These are phyloP conservation scores for Leptodirus hochenwartii DNA, from an alignment of 2,888 invertebrate genomes.

Conservation along the genomic window DNA sequence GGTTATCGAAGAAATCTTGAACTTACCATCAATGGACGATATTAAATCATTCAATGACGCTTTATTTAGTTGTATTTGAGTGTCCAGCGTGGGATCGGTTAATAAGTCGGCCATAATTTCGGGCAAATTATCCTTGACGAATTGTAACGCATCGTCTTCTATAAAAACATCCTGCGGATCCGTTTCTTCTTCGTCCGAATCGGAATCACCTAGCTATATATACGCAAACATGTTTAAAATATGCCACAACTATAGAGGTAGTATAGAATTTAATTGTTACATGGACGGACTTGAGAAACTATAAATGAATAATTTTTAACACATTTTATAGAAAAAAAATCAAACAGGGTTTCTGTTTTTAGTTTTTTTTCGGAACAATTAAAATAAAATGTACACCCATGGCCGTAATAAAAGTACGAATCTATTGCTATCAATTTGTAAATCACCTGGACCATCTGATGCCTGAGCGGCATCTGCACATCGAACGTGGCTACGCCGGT, in stretches of 20 bases:
- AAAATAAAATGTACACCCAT: too few species aligned
- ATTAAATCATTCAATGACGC: constrained; percentile 23
- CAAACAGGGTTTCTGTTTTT: too few species aligned
- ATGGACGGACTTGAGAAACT: too few species aligned
- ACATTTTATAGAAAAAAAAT: too few species aligned
- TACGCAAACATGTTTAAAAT: too few species aligned
- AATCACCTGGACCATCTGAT: constrained; percentile 26
- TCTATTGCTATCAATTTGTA: too few species aligned
- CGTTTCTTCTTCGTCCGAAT: constrained; percentile 21
- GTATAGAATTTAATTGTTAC: too few species aligned
- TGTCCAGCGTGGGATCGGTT: constrained; percentile 28
- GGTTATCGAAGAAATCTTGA: constrained; percentile 5
- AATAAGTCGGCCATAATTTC: constrained; percentile 29
- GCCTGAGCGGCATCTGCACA: constrained; percentile 22
- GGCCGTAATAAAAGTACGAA: too few species aligned
- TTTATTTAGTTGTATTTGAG: constrained; percentile 25
- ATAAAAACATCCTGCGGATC: constrained; percentile 14
- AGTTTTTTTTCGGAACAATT: too few species aligned
- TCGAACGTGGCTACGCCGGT: constrained; percentile 17
- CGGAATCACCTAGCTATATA: constrained; percentile 26
- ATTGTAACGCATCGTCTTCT: constrained; percentile 19
- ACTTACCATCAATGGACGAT: constrained; percentile 25
- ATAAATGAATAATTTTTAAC: too few species aligned
- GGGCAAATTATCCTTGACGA: constrained; percentile 29
- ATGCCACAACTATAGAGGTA: too few species aligned